Evolutionary conservation across 2,797 vertebrate genomes (phyloP).

Genomic region (Molossus molossus): DNA sequence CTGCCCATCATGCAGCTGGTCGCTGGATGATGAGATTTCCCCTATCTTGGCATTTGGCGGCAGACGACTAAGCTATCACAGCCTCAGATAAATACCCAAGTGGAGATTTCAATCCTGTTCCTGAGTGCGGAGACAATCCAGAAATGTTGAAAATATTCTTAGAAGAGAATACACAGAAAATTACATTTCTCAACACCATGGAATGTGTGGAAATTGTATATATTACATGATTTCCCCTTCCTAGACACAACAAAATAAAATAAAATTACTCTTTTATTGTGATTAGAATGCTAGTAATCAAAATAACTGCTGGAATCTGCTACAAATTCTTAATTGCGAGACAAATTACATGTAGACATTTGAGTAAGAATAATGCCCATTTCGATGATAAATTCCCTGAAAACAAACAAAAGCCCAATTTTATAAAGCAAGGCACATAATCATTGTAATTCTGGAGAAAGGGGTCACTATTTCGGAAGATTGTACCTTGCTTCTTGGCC

Average conservation of each 20-base stretch:
- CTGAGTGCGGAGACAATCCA: slow-evolving; percentile 95
- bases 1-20: slow-evolving; percentile 95
- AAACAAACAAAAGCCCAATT: slow-evolving; percentile 80
- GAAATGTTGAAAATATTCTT: slow-evolving; percentile 90
- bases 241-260: slow-evolving; percentile 73
- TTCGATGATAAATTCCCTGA: slow-evolving; percentile 79
- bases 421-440: slow-evolving; percentile 77
- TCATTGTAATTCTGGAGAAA: slow-evolving; percentile 75
- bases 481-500: slow-evolving; percentile 74
- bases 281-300: slow-evolving; percentile 77
- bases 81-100: slow-evolving; percentile 98
- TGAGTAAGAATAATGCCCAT: slow-evolving; percentile 68
- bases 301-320: slow-evolving; percentile 77
- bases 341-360: slow-evolving; percentile 73
- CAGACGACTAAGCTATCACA: slow-evolving; percentile 98
- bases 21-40: slow-evolving; percentile 94
- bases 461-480: slow-evolving; percentile 81
- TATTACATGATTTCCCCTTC: slow-evolving; percentile 85
- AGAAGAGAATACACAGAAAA: slow-evolving; percentile 88
- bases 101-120: slow-evolving; percentile 95
- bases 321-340: slow-evolving; percentile 84
- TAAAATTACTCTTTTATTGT: slow-evolving; percentile 82
- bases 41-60: slow-evolving; percentile 97
- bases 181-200: slow-evolving; percentile 87
- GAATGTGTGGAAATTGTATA: slow-evolving; percentile 86